phyloP scores from a whole-genome alignment of 2,888 invertebrate species.

The Keiferia lycopersicella region DNA sequence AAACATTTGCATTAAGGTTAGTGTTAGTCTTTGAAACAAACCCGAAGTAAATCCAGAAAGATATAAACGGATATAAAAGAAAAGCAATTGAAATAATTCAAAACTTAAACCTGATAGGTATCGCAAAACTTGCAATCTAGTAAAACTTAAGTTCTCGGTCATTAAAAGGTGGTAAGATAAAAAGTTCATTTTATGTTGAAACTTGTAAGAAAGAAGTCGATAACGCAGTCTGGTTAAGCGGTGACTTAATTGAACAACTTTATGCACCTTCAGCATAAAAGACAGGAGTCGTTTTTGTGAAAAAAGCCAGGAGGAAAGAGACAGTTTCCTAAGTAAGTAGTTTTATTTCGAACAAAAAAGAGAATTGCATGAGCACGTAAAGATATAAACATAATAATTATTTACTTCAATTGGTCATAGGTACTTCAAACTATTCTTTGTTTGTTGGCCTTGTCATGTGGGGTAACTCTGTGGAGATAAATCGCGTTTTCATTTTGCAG shows the following conservation, averaged over 20 bases:
- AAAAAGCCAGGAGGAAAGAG: not conserved
- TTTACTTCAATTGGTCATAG: no score
- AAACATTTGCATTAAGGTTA: no score
- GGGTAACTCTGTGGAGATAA: no score
- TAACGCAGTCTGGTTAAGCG: not conserved
- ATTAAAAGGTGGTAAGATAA: constrained; percentile 17
- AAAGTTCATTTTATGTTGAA: constrained; percentile 13
- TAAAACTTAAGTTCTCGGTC: constrained; percentile 14
- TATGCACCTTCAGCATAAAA: not conserved
- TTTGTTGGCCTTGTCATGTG: no score
- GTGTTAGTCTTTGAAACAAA: no score
- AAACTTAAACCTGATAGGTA: constrained; percentile 1
- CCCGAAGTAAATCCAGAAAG: not conserved
- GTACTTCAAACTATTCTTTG: no score
- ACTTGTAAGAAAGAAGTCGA: constrained; percentile 7
- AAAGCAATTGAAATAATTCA: not conserved
- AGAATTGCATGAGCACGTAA: no score
- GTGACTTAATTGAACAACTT: constrained; percentile 6
- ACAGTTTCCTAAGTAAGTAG: not conserved
- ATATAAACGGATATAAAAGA: not conserved
- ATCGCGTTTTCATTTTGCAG: no score
- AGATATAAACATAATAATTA: no score
- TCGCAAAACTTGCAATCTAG: constrained; percentile 16
- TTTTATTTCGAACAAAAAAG: no score
- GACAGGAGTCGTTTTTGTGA: not conserved